phyloP scores from a whole-genome alignment of 2,113 vertebrate genomes.

The Ascaphus truei region DNA sequence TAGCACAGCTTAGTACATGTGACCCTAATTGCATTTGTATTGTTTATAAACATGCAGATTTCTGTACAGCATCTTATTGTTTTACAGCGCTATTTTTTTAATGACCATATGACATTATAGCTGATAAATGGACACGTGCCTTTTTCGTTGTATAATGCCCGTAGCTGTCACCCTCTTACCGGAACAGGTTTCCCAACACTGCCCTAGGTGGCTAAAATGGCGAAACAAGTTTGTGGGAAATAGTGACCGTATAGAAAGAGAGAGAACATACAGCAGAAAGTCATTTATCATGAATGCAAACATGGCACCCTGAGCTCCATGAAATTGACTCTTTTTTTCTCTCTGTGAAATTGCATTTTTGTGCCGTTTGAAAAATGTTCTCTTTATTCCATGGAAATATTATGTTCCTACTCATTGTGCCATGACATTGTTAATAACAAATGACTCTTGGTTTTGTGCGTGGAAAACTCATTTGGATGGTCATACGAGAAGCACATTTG shows the following conservation, averaged over 20 bases:
- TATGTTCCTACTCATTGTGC: neutral
- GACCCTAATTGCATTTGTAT: too few species aligned
- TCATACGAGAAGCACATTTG: neutral
- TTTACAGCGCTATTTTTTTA: too few species aligned
- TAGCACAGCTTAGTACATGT: too few species aligned
- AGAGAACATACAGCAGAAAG: neutral
- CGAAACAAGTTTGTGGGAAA: neutral
- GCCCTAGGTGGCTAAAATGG: too few species aligned
- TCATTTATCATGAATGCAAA: constrained; percentile 11
- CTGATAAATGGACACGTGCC: too few species aligned
- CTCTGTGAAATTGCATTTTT: neutral
- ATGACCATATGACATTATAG: too few species aligned
- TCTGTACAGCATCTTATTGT: too few species aligned
- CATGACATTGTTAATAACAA: neutral
- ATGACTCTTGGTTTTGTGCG: neutral
- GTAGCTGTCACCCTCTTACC: too few species aligned
- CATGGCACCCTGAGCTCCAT: neutral
- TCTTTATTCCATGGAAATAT: neutral
- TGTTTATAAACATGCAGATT: too few species aligned
- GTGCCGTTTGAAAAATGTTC: neutral
- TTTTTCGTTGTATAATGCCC: too few species aligned
- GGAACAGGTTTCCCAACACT: too few species aligned
- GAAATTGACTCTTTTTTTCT: neutral
- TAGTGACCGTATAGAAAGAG: neutral
- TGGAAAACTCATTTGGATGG: neutral